Evolutionary conservation across 2,113 vertebrate species (phyloP).

Genomic region (Dendropsophus ebraccatus): DNA sequence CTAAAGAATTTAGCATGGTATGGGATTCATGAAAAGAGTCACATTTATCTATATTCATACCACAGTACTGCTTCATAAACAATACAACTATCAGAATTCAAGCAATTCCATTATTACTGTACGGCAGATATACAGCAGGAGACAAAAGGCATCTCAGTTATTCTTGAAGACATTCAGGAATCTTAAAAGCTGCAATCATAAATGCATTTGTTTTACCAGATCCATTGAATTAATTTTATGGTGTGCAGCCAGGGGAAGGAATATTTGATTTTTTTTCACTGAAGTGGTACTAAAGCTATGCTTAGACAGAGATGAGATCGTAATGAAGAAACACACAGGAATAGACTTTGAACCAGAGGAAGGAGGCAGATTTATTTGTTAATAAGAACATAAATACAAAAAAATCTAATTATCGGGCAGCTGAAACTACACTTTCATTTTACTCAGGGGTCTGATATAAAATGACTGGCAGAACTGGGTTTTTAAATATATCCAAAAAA

Average conservation of each 20-base stretch:
- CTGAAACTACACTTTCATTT: slow-evolving; percentile 38
- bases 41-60: slow-evolving; percentile 18
- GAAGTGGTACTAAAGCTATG: slow-evolving; percentile 59
- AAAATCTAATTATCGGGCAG: slow-evolving; percentile 42
- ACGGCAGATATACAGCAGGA: slow-evolving; percentile 26
- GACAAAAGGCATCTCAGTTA: slow-evolving; percentile 57
- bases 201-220: slow-evolving; percentile 58
- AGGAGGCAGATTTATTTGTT: slow-evolving; percentile 38
- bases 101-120: slow-evolving; percentile 36
- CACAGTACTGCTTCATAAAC: slow-evolving; percentile 51
- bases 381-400: slow-evolving; percentile 35
- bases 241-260: slow-evolving; percentile 58
- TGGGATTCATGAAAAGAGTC: neutral
- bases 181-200: slow-evolving; percentile 55
- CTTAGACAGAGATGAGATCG: slow-evolving; percentile 11
- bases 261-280: slow-evolving; percentile 41
- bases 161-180: slow-evolving; percentile 58
- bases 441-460: slow-evolving; percentile 26
- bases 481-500: slow-evolving; percentile 9
- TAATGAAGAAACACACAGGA: slow-evolving; percentile 35
- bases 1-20: too few species aligned
- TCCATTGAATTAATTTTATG: slow-evolving; percentile 58
- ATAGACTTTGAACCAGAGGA: slow-evolving; percentile 23
- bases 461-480: slow-evolving; percentile 5
- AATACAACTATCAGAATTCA: slow-evolving; percentile 59